phyloP scores from a whole-genome alignment of 2,888 invertebrate species.

The Xestia xanthographa region DNA sequence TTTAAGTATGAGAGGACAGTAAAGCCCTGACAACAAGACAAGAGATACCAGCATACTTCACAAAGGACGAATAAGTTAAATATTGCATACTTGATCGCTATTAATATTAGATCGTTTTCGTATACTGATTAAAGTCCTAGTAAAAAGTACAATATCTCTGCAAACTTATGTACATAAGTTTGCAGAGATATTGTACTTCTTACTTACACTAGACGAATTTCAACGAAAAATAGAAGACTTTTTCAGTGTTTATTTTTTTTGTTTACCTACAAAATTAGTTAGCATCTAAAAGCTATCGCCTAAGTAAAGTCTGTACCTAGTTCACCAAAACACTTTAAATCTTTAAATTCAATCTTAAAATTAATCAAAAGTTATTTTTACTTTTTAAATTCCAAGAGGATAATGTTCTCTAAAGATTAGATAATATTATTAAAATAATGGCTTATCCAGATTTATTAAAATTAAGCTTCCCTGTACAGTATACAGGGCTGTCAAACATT shows the following conservation, averaged over 20 bases:
- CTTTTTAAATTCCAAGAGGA: constrained; percentile 52
- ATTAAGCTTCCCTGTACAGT: constrained; percentile 15
- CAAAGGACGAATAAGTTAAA: not conserved
- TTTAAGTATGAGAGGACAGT: no score
- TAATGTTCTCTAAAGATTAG: constrained; percentile 51
- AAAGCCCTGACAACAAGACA: not conserved
- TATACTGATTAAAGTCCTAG: not conserved
- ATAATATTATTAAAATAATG: constrained; percentile 38
- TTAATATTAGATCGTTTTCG: not conserved
- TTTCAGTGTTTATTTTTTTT: not conserved
- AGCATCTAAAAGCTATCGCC: not conserved
- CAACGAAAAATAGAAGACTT: not conserved
- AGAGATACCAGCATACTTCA: not conserved
- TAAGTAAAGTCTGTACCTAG: not conserved
- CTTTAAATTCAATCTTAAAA: constrained; percentile 44
- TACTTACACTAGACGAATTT: not conserved
- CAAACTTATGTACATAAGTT: no score
- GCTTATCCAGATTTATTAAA: constrained; percentile 35
- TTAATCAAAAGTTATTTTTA: constrained; percentile 50
- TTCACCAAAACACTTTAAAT: constrained; percentile 17
- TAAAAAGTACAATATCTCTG: not conserved
- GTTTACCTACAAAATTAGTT: not conserved
- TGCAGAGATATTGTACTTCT: not conserved
- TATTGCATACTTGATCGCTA: not conserved
- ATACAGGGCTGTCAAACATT: constrained; percentile 33